Evolutionary conservation across 2,113 vertebrate genomes (phyloP), one percentile per base, ranked within the genome.

Genomic region (Ardeotis arabs): DNA sequence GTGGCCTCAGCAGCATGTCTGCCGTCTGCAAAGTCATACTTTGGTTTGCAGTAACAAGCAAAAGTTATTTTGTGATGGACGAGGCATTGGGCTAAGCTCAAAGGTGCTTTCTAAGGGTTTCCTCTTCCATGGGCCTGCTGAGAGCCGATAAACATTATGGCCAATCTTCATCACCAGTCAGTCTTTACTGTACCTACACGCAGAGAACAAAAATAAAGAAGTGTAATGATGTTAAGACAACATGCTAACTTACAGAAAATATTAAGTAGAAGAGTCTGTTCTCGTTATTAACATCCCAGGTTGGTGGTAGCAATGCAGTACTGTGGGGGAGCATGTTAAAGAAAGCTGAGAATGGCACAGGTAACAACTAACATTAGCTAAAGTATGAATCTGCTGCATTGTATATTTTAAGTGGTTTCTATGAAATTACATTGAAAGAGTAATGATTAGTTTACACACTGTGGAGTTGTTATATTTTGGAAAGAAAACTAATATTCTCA

Each of bases 321-420:
- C 87, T 19, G 5, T 76, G 70, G 90, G 86, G 59, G 84, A 90
- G 59, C 27, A 85, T 31, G 5, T 93, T 91, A 73, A 84, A 94
- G 84, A 83, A 87, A 92, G 67, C 67, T 90, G 83, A 85, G 93
- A 97, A 85, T 84, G 91, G 60, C 67, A 81, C 58, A 67, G 94
- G 73, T 74, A 93, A 82, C 76, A 93, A 83, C 86, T 97, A 89
- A 95, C 87, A 20, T 60, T 94, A 84, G 95, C 75, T 91, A 84
- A 89, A 93, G 53, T 79, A 73, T 56, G 67, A 93, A 85, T 95
- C 91, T 89, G 83, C 92, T 93, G 92, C 89, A 94, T 93, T 93
- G 83, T 95, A 82, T 72, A 64, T 93, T 95, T 97, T 96, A 96
- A 98, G 94, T 97, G 97, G 92, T 97, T 97, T 97, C 97, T 98